Evolutionary conservation across 2,888 invertebrate species (phyloP), one percentile per base, ranked within the genome.

Genomic region (Acrobasis consociella): DNA sequence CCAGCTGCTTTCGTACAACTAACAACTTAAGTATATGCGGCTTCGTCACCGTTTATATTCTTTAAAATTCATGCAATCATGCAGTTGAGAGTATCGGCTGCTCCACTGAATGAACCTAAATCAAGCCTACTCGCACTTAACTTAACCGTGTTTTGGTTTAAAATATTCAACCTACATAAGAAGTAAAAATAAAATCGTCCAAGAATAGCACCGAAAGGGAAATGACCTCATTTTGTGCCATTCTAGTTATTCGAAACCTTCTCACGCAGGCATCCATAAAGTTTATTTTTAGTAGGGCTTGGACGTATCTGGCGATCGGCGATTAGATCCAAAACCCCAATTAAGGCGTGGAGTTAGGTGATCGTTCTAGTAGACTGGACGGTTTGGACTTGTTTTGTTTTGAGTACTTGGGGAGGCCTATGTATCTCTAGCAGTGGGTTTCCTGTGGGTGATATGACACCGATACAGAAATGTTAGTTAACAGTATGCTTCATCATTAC

Each of bases 251-350:
- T 83, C 69, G 80, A 78, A 83, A 79, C 83, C 80, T 82, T 81
- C 81, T 83, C 85, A 87, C 87, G 88, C 91, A 89, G 86, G 81
- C 80, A 77, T 85, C 82, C 74, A 87, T 86, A 85, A 87, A 86
- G 78, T 84, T 83, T 88, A 90, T 91, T 91, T 89, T 90, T 86
- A 84, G 89, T 78, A 72, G 64, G 70, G 72, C 72, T 78, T 75
- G 75, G 74, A 81, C 81, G 77, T 86, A 87, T 87, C 89, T 83
- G 75, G 78, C 81, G 81, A 90, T 89, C 83, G 80, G 70, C 81
- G 81, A 86, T 87, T 84, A 87, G 74, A 79, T 77, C 80, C 76
- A 71, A 77, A 80, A 77, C 82, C 75, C 78, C 82, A 86, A 89
- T 88, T 88, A 89, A 31, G 31, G 31, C 31, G 31, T 5, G 7